Base-by-base conservation (phyloP, 2,888 invertebrate species). In the Phorcus lineatus region DNA sequence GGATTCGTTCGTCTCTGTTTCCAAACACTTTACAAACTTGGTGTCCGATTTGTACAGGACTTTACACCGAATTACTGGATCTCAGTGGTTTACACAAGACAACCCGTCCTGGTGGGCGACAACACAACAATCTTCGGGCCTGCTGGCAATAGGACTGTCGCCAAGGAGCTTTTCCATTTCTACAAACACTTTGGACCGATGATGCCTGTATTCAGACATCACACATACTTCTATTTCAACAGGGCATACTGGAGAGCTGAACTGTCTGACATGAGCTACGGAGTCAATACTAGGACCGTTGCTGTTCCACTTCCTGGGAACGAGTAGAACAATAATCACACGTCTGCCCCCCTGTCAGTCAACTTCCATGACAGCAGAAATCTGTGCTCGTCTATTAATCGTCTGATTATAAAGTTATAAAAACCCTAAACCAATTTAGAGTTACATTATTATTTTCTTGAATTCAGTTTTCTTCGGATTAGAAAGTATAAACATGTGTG, bases 1-100 rank as follows among this genome's bases (percentile, higher is more conserved):
- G 89, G 87, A 83, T 90, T 88, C 86, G 87, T 90, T 11, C 77
- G 87, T 28, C 74, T 88, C 70, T 88, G 88, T 6, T 86, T 90
- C 57, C 78, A 88, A 52, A 74, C 87, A 28, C 78, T 90, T 2
- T 83, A 81, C 9, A 57, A 82, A n/a, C 76, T 87, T 0, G 90
- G 90, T 9, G 88, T 86, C 7, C 86, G 85, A 76, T 89, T 90
- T 77, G 80, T 88, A 54, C 82, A 83, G 28, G 86, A 84, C 53
- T 80, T 90, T 7, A 80, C 84, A 6, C 83, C 89, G 0, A 89
- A 89, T 74, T 90, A 90, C 82, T 88, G 88, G 3, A 81, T 87
- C 54, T 86, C 88, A 17, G 84, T 88, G 74, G 78, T 89, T 22
- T 89, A 87, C 79, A 80, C 86, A 0, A 81, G 86, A 9, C 80